Percentiles rank a stretch among this genome's conserved stretches.
Conservation (phyloP, 2,797 vertebrate species). For the Podarcis siculus region DNA sequence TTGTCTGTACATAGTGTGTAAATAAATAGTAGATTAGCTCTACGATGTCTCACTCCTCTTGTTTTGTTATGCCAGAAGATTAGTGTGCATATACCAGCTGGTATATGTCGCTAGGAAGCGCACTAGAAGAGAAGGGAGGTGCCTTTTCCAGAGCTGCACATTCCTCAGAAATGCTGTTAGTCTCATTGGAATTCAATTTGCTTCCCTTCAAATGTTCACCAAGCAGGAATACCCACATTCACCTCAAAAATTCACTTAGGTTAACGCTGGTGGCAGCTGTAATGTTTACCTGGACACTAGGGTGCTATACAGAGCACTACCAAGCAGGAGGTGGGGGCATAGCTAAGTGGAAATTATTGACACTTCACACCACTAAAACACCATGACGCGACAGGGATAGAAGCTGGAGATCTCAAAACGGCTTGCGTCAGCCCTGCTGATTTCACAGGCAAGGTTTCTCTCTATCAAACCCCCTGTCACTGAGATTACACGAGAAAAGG, state of each 20-base stretch:
- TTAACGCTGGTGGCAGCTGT: background rate
- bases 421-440: constrained; percentile 28
- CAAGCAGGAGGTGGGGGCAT: background rate
- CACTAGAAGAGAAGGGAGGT: no score
- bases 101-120: no score
- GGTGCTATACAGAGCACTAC: background rate
- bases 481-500: constrained; percentile 37
- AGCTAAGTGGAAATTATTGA: background rate
- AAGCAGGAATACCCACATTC: background rate
- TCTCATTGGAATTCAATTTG: background rate
- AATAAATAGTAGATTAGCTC: no score
- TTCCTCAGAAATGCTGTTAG: background rate
- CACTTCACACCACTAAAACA: background rate
- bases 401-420: constrained; percentile 9
- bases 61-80: no score
- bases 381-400: background rate
- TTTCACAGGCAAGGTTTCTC: constrained; percentile 42
- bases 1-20: no score
- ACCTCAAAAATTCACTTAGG: background rate
- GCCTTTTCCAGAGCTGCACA: no score
- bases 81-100: no score
- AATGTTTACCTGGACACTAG: no score
- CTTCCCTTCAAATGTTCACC: background rate
- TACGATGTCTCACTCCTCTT: no score
- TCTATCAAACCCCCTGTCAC: constrained; percentile 41